Evolutionary conservation across 2,113 vertebrate genomes (phyloP).

Genomic region (Athene cunicularia): DNA sequence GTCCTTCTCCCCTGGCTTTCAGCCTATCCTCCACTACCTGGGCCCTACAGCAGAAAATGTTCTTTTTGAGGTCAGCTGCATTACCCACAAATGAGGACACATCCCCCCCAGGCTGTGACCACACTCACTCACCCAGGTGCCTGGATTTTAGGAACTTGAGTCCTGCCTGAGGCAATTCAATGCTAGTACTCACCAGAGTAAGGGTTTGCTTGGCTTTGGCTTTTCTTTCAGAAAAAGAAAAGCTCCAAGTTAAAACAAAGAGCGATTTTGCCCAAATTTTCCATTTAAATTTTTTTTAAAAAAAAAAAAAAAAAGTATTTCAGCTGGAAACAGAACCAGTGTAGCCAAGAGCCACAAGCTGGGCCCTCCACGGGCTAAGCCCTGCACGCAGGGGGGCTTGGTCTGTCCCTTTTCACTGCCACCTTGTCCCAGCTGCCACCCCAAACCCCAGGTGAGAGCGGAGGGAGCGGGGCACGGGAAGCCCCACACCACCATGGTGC

Average conservation of each 20-base stretch:
- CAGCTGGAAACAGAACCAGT: neutral
- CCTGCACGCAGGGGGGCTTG: neutral
- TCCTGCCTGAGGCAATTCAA: neutral
- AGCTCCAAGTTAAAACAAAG: neutral
- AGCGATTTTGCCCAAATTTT: neutral
- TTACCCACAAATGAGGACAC: rapidly evolving
- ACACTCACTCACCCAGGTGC: neutral
- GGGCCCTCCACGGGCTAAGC: neutral
- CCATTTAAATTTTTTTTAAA: neutral
- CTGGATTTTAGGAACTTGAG: neutral
- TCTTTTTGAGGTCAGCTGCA: neutral
- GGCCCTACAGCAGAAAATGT: neutral
- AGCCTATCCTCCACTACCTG: neutral
- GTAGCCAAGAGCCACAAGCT: neutral
- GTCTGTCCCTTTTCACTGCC: neutral
- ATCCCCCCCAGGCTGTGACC: rapidly evolving
- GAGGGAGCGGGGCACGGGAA: neutral
- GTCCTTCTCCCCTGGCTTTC: neutral
- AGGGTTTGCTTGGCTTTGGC: neutral
- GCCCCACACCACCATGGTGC: no score
- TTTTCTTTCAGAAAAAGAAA: neutral
- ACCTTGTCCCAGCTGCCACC: neutral
- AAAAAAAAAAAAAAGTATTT: neutral
- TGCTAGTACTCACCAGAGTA: neutral
- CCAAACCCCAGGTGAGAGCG: neutral